phyloP scores from a whole-genome alignment of 2,888 invertebrate genomes.

The Thera britannica region DNA sequence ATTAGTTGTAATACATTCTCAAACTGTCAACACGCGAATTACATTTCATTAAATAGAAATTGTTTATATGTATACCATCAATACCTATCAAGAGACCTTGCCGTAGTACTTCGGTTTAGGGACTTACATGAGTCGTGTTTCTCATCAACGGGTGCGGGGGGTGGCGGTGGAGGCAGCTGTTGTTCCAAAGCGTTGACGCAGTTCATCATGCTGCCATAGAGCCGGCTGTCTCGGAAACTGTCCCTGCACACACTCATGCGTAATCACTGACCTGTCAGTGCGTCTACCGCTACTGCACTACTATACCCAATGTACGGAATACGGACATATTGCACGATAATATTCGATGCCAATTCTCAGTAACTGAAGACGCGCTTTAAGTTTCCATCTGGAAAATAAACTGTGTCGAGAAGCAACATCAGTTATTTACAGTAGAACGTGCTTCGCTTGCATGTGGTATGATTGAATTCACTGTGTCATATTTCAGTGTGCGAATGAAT shows the following conservation, averaged over 20 bases:
- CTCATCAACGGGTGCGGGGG: conserved; percentile 78
- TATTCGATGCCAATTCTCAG: conserved; percentile 11
- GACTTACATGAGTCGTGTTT: conserved; percentile 81
- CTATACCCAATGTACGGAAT: conserved; percentile 9
- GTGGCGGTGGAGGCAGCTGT: conserved; percentile 90
- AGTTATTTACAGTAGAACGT: conserved; percentile 45
- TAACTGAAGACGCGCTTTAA: conserved; percentile 3
- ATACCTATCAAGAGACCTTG: conserved; percentile 5
- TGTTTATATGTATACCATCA: too few species aligned
- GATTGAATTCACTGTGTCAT: conserved; percentile 44
- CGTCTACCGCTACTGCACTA: conserved; percentile 30
- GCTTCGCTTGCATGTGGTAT: conserved; percentile 70
- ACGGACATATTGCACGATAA: conserved; percentile 14
- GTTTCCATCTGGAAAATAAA: conserved; percentile 14
- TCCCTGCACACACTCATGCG: conserved; percentile 86
- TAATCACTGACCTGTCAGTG: conserved; percentile 45
- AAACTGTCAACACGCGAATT: neutral
- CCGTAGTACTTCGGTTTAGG: conserved; percentile 29
- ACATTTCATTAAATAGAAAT: too few species aligned
- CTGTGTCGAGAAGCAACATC: conserved; percentile 26
- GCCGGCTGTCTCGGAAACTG: conserved; percentile 95
- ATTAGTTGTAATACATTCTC: neutral
- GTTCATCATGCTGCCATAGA: conserved; percentile 98
- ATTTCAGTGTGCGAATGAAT: conserved; percentile 48
- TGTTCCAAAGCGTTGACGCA: conserved; percentile 97